phyloP scores from a whole-genome alignment of 2,113 vertebrate genomes.

The Pelusios castaneus region DNA sequence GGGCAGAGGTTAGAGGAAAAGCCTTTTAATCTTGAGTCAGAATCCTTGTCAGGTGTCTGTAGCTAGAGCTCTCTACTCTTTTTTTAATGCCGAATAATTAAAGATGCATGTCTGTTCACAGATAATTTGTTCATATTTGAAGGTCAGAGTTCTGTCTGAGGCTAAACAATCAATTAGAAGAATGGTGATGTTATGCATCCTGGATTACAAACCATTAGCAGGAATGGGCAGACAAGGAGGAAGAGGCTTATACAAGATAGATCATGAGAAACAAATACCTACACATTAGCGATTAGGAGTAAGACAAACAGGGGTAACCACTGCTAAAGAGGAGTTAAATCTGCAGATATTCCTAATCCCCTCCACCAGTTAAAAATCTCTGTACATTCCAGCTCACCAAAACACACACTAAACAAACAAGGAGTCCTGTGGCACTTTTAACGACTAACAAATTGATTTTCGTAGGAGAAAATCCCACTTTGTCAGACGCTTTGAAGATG shows the following conservation, averaged over 20 bases:
- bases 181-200: slow-evolving; percentile 17
- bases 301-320: background rate
- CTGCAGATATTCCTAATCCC: background rate
- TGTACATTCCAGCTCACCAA: slow-evolving; percentile 20
- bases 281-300: background rate
- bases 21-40: slow-evolving; percentile 2
- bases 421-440: too few relatives aligned
- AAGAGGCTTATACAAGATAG: slow-evolving; percentile 18
- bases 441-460: too few relatives aligned
- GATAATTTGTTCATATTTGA: background rate
- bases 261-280: slow-evolving; percentile 7
- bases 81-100: background rate
- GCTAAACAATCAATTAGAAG: slow-evolving; percentile 5
- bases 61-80: background rate
- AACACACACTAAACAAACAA: too few relatives aligned
- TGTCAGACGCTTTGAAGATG: too few relatives aligned
- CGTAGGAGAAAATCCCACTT: too few relatives aligned
- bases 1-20: background rate
- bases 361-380: background rate
- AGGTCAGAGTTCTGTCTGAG: slow-evolving; percentile 19
- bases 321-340: background rate
- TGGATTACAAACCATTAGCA: background rate
- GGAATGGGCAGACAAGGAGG: background rate
- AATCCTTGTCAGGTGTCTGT: background rate
- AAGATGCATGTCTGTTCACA: slow-evolving; percentile 5